Percentiles rank a stretch among this genome's conserved stretches.
Evolutionary conservation across 2,888 invertebrate genomes (phyloP).

Genomic region (Dorcus hopei): DNA sequence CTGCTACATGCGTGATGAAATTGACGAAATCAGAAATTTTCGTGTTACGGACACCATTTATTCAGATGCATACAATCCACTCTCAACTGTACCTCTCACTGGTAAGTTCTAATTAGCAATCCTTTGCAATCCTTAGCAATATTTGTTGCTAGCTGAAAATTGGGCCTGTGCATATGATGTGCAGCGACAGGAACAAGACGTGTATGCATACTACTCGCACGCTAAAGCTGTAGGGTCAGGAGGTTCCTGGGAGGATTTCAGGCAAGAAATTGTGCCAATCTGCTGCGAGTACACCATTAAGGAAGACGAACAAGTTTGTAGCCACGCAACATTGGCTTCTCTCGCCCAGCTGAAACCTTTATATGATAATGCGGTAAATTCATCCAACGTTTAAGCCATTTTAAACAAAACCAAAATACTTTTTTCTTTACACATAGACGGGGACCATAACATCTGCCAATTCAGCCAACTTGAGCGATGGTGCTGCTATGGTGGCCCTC

Average conservation of each 20-base stretch:
- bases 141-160: no score
- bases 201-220: conserved; percentile 67
- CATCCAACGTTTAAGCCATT: background rate
- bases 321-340: conserved; percentile 58
- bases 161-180: no score
- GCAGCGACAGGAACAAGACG: conserved; percentile 65
- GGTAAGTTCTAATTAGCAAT: no score
- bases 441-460: conserved; percentile 77
- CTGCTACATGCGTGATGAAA: no score
- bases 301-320: conserved; percentile 69
- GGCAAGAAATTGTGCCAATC: conserved; percentile 70
- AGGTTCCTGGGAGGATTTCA: conserved; percentile 57
- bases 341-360: conserved; percentile 63
- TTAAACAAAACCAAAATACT: conserved; percentile 38
- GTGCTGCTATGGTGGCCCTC: conserved; percentile 81
- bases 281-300: conserved; percentile 6
- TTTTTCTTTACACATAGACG: background rate
- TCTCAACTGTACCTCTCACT: no score
- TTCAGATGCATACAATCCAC: no score
- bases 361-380: conserved; percentile 53
- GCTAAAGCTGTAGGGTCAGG: conserved; percentile 61
- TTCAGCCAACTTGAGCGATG: conserved; percentile 82
- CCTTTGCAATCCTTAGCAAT: no score
- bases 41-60: no score
- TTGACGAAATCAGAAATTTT: no score